Evolutionary conservation across 2,113 vertebrate genomes (phyloP).

Genomic region (Pelobates fuscus): DNA sequence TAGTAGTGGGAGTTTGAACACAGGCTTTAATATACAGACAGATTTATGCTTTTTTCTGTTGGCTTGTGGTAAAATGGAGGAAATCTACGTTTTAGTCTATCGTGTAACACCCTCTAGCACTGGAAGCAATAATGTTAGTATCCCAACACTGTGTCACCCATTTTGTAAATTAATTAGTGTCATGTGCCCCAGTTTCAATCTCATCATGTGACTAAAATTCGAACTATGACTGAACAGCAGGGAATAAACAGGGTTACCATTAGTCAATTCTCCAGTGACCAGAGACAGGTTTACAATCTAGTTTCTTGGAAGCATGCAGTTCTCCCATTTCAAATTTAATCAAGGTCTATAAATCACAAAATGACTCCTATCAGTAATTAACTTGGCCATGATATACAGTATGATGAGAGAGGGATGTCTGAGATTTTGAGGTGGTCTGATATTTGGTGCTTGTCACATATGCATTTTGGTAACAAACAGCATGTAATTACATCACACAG

Average conservation of each 20-base stretch:
- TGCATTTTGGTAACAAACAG: not conserved
- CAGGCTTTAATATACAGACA: too few relatives aligned
- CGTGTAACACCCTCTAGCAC: too few relatives aligned
- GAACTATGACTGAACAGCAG: not conserved
- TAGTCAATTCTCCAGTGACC: slow-evolving; percentile 20
- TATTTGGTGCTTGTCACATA: slow-evolving; percentile 12
- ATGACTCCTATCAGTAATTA: slow-evolving; percentile 12
- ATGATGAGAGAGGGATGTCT: not conserved
- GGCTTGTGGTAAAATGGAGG: too few relatives aligned
- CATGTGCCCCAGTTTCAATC: not conserved
- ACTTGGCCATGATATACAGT: slow-evolving; percentile 15
- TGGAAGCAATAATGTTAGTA: too few relatives aligned
- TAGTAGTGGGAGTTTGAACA: too few relatives aligned
- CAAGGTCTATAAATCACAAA: slow-evolving; percentile 25
- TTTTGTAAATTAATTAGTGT: not conserved
- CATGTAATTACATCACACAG: too few relatives aligned
- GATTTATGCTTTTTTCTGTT: too few relatives aligned
- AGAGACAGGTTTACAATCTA: slow-evolving; percentile 23
- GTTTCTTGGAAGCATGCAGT: slow-evolving; percentile 9
- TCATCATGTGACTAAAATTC: slow-evolving; percentile 12
- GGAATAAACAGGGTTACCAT: not conserved
- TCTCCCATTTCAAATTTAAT: slow-evolving; percentile 32
- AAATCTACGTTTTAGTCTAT: too few relatives aligned
- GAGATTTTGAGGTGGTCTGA: not conserved
- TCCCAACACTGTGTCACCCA: too few relatives aligned